Evolutionary conservation across 2,113 vertebrate species (phyloP).

Genomic region (Cranoglanis bouderius): DNA sequence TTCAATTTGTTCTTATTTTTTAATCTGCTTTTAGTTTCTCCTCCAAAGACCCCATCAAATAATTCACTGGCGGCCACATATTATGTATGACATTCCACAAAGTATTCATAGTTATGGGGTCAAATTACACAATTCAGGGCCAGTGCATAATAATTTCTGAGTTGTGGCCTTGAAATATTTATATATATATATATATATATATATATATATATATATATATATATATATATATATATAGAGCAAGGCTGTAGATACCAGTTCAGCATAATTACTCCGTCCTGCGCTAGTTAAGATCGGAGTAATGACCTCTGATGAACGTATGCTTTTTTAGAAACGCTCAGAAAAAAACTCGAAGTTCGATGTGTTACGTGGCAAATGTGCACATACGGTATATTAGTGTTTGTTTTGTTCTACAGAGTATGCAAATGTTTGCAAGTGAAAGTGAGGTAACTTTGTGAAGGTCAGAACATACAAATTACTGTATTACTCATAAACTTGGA

Average conservation of each 20-base stretch:
- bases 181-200: too few relatives aligned
- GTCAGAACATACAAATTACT: not conserved
- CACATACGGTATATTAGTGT: not conserved
- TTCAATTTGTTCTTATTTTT: not conserved
- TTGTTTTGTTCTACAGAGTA: not conserved
- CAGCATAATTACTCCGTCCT: not conserved
- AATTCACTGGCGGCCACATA: not conserved
- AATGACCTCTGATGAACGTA: not conserved
- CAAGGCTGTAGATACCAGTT: not conserved
- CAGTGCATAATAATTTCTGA: not conserved
- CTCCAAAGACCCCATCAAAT: not conserved
- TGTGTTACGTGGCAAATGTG: not conserved
- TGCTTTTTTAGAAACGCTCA: not conserved
- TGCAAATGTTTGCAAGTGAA: not conserved
- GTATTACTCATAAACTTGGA: not conserved
- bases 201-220: too few relatives aligned
- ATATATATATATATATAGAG: too few relatives aligned
- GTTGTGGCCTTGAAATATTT: not conserved
- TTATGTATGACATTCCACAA: not conserved
- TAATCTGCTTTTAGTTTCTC: not conserved
- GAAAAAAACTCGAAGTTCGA: not conserved
- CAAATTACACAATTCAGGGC: not conserved
- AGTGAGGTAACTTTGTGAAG: not conserved
- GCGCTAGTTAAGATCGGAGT: not conserved
- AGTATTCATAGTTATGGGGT: not conserved